Evolutionary conservation across 2,113 vertebrate genomes (phyloP).

Genomic region (Telmatochromis brachygnathus): DNA sequence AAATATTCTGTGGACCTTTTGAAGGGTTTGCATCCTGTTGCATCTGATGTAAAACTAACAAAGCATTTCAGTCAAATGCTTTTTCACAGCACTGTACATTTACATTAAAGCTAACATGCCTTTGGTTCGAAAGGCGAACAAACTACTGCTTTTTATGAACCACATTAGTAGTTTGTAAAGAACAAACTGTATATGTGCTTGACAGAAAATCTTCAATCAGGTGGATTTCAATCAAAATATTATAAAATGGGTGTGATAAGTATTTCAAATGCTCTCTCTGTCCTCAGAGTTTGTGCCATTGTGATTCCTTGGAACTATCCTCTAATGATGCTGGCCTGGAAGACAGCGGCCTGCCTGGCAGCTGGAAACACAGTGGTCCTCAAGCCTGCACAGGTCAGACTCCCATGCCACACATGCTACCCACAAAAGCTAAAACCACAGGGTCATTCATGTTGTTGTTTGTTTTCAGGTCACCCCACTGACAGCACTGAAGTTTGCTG

Average conservation of each 20-base stretch:
- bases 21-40: background rate
- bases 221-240: background rate
- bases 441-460: background rate
- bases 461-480: conserved; percentile 79
- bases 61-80: background rate
- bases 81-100: background rate
- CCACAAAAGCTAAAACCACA: background rate
- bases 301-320: conserved; percentile 89
- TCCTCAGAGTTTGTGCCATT: conserved; percentile 78
- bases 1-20: background rate
- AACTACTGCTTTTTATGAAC: background rate
- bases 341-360: conserved; percentile 79
- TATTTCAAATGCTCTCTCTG: background rate
- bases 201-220: background rate
- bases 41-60: background rate
- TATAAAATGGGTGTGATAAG: background rate
- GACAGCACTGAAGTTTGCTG: conserved; percentile 83
- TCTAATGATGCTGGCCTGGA: conserved; percentile 88
- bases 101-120: background rate
- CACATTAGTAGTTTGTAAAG: background rate
- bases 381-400: conserved; percentile 80
- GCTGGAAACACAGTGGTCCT: conserved; percentile 83
- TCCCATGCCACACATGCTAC: background rate
- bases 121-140: rapidly evolving
- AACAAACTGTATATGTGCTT: background rate